Evolutionary conservation across 1,140 invertebrate species (phyloP), one percentile per base, ranked within the genome.

Genomic region (Antheraea pernyi): DNA sequence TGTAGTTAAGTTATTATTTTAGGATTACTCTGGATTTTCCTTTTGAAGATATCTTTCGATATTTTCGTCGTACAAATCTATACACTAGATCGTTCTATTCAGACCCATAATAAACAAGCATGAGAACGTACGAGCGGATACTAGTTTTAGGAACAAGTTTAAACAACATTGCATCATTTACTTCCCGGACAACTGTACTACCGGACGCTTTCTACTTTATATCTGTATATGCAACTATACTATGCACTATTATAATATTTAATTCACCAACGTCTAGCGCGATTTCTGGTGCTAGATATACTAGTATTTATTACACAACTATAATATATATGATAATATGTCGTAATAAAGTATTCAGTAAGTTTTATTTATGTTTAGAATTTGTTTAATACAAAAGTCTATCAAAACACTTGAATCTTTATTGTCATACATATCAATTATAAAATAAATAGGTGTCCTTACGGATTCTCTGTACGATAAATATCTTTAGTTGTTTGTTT

Each of bases 161-260:
- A 37, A 37, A 13, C 61, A 63, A 61, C 59, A 36, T 61, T 36
- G 36, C 22, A 11, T 63, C 62, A 53, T 64, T 76, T 73, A 67
- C 69, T 76, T 70, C 74, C 70, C 67, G 65, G 48, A 68, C 71
- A 65, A 68, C 71, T 73, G 69, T 68, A 73, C 58, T 73, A 71
- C 60, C 67, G 69, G 68, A n/a, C 68, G 59, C 74, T 75, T 75
- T 75, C 74, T 75, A 75, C 66, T 68, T 71, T 75, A 65, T 53
- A 53, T 64, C 65, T 63, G n/a, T n/a, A 36, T 16, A 53, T 16
- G 16, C 46, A 13, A 13, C 8, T 63, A 63, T 63, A 18, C 7
- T 42, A 30, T 61, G 7, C 7, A 42, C 11, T 8, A 42, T 9
- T 0, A 42, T 11, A 42, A 42, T 42, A 42, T 42, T 42, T 42